phyloP scores from a whole-genome alignment of 2,113 vertebrate species.

The Cochlearius cochlearius region DNA sequence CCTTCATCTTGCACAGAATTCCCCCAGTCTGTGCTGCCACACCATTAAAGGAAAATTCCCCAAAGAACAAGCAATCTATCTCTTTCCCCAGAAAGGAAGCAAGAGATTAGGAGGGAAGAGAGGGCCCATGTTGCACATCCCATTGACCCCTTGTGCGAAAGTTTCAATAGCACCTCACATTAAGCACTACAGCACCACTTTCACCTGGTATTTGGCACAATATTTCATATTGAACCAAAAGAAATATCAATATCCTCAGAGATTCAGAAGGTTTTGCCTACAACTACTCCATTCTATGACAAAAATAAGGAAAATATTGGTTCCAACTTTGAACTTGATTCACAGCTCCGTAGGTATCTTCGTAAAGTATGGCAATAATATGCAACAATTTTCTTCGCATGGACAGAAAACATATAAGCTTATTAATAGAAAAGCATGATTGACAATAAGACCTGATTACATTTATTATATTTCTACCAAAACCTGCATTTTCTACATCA shows the following conservation, averaged over 20 bases:
- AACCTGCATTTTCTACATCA: background rate
- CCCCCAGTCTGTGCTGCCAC: background rate
- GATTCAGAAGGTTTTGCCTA: background rate
- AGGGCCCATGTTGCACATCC: background rate
- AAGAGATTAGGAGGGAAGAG: background rate
- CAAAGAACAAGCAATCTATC: background rate
- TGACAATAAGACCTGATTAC: background rate
- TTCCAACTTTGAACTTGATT: background rate
- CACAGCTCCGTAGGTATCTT: background rate
- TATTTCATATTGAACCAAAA: background rate
- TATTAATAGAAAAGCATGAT: background rate
- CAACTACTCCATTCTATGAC: background rate
- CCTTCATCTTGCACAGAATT: background rate
- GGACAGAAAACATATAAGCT: background rate
- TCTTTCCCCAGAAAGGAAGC: background rate
- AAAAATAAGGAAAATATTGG: background rate
- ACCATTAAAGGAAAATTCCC: background rate
- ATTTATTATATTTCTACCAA: background rate
- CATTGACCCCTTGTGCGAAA: background rate
- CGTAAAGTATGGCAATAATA: background rate
- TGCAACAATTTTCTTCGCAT: background rate
- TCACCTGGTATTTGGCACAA: background rate
- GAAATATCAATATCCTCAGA: background rate
- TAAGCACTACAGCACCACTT: background rate
- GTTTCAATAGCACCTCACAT: background rate